Conservation (phyloP, 2,113 vertebrate genomes). For the Cnemophilus loriae region DNA sequence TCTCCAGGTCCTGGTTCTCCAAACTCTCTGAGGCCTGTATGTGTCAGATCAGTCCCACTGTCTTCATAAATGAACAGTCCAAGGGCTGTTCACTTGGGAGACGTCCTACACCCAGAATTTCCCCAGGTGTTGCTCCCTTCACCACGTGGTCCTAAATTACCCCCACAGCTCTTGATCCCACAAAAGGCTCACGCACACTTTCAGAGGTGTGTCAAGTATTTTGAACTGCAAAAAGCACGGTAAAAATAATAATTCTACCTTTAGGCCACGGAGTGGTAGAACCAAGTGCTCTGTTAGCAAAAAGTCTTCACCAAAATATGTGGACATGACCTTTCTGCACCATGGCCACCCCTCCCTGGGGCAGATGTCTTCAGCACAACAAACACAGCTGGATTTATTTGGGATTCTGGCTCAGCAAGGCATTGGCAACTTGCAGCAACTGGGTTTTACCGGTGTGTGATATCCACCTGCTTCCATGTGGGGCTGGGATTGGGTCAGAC, state of each 20-base stretch:
- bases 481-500: background rate
- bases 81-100: background rate
- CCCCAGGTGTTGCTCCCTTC: background rate
- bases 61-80: background rate
- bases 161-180: background rate
- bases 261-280: rapidly evolving
- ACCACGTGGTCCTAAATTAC: background rate
- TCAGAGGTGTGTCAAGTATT: background rate
- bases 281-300: background rate
- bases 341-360: background rate
- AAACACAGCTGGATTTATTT: background rate
- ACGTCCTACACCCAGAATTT: background rate
- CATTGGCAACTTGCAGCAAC: background rate
- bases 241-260: background rate
- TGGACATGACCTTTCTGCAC: background rate
- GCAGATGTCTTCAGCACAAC: background rate
- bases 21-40: background rate
- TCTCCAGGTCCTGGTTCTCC: background rate
- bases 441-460: background rate
- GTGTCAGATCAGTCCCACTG: background rate
- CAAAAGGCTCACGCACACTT: background rate
- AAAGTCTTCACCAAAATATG: background rate
- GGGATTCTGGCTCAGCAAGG: background rate
- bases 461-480: background rate
- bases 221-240: background rate